Conservation (phyloP, 2,888 invertebrate genomes). For the Julus scandinavius region DNA sequence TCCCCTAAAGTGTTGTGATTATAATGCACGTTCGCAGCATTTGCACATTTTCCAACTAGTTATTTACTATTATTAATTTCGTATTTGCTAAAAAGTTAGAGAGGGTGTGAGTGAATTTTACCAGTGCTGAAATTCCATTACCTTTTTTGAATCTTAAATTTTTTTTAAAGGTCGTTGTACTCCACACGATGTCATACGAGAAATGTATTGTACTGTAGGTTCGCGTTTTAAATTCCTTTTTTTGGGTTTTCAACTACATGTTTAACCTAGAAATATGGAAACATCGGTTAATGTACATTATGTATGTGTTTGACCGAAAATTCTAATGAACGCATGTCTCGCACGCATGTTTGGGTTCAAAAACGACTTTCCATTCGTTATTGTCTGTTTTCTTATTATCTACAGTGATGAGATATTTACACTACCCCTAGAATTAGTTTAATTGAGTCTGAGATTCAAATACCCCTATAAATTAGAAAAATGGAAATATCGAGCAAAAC, state of each 20-base stretch:
- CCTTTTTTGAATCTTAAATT: neutral
- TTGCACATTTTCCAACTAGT: slow-evolving; percentile 12
- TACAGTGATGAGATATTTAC: too few species aligned
- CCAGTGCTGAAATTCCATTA: neutral
- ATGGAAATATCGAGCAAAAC: too few species aligned
- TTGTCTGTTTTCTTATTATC: too few species aligned
- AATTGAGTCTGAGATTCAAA: too few species aligned
- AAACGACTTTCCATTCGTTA: too few species aligned
- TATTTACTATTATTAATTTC: neutral
- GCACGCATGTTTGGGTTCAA: too few species aligned
- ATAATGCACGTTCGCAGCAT: neutral
- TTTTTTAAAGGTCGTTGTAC: neutral
- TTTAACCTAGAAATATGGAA: neutral
- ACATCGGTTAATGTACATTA: neutral
- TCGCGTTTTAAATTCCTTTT: neutral
- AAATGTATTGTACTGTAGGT: neutral
- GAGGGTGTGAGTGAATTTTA: neutral
- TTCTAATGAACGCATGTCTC: too few species aligned
- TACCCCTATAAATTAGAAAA: too few species aligned
- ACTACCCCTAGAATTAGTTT: too few species aligned
- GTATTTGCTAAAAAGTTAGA: neutral
- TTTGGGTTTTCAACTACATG: neutral
- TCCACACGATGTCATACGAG: neutral
- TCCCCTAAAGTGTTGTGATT: neutral
- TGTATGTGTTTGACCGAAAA: too few species aligned